Evolutionary conservation across 2,113 vertebrate genomes (phyloP), one percentile per base, ranked within the genome.

Genomic region (Pyrgilauda ruficollis): DNA sequence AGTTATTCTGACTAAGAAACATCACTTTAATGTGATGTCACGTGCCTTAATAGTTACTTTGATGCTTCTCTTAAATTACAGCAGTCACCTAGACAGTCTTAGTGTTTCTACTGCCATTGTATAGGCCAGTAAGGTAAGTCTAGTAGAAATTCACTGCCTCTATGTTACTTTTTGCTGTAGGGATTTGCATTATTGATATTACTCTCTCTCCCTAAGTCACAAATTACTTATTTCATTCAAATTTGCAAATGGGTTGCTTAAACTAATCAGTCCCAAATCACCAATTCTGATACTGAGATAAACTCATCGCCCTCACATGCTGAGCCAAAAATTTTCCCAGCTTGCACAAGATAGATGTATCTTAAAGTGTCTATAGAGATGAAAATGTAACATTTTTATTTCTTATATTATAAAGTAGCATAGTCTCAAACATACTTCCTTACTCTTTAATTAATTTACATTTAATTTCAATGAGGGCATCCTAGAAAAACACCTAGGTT

Each of bases 211-310:
- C 52, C 47, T 26, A 61, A 85, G 39, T 92, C 77, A 90, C 82
- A 93, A 96, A 94, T 96, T 59, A 87, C 43, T 95, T 96, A 78
- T 73, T 96, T 87, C 15, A 47, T 83, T 96, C 87, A 84, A 73
- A 96, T 87, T 75, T 90, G 70, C 44, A 79, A 85, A 84, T 0
- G 5, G 10, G 67, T 74, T 85, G 35, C 49, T 77, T 37, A 82
- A 56, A 85, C 22, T 67, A 84, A 94, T 90, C 76, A 91, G 50
- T 89, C 74, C 39, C 72, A 97, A 97, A 90, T n/a, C 88, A 79
- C 46, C 89, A 87, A 47, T 95, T 86, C 62, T 74, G 84, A 78
- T 86, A 75, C n/a, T 66, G 66, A 67, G 59, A 83, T 91, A 90
- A 93, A 91, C n/a, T 84, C 9, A 13, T 92, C 62, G 39, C 37